Conservation (phyloP, 2,113 vertebrate species). For the Theristicus caerulescens region DNA sequence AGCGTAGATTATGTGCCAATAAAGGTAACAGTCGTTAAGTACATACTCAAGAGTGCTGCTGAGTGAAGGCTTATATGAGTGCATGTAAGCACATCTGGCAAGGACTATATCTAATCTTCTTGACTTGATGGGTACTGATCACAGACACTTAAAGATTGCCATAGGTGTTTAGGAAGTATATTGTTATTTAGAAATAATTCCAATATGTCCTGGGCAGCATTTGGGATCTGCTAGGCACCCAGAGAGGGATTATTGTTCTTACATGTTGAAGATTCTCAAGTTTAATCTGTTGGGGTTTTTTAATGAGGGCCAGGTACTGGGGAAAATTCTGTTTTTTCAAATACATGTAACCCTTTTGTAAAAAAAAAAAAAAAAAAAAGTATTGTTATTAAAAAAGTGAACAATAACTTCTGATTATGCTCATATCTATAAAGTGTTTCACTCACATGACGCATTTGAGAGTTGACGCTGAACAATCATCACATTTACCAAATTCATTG, state of each 20-base stretch:
- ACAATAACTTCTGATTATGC: background rate
- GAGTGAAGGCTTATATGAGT: background rate
- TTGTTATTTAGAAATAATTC: background rate
- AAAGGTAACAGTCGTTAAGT: background rate
- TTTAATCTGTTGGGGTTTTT: background rate
- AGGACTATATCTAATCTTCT: background rate
- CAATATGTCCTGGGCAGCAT: background rate
- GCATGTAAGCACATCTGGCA: background rate
- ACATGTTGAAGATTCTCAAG: background rate
- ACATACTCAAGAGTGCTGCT: background rate
- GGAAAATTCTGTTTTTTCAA: background rate
- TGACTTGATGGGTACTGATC: background rate
- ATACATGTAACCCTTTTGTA: background rate
- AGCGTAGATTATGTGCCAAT: background rate
- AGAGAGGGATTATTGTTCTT: background rate
- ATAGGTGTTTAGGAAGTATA: background rate
- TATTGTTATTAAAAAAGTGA: background rate
- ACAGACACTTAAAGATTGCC: background rate
- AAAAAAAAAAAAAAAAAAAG: no score
- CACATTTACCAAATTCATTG: background rate
- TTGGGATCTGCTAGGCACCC: background rate
- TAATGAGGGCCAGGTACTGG: background rate
- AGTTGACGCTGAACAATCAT: background rate
- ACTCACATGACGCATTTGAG: background rate
- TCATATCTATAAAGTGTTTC: background rate